Conservation (phyloP, 1,140 invertebrate species). For the Amphibalanus amphitrite region DNA sequence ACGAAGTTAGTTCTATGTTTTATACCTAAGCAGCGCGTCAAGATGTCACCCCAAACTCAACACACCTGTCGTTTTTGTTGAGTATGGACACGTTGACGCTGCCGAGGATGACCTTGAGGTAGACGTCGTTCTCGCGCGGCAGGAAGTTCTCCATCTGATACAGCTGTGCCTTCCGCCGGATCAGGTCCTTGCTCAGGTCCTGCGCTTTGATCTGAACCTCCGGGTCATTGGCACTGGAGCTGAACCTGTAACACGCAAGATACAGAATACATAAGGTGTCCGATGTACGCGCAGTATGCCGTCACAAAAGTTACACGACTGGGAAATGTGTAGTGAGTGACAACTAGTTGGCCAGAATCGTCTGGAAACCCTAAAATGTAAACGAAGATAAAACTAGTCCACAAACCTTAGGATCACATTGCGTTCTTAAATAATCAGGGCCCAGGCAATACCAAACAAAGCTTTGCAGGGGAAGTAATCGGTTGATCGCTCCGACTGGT, state of each 20-base stretch:
- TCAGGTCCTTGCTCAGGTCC: conserved; percentile 47
- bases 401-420: no score
- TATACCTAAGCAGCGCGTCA: not conserved
- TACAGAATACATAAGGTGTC: not conserved
- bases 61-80: conserved; percentile 88
- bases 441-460: not conserved
- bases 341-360: not conserved
- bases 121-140: conserved; percentile 69
- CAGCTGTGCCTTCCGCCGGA: conserved; percentile 55
- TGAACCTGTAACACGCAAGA: conserved; percentile 3
- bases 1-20: not conserved
- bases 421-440: no score
- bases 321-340: conserved; percentile 5
- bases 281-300: not conserved
- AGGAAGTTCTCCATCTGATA: conserved; percentile 69
- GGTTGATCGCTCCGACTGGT: no score
- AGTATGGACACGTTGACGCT: conserved; percentile 93
- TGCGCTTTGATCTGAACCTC: conserved; percentile 24
- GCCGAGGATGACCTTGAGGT: conserved; percentile 83
- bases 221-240: conserved; percentile 16
- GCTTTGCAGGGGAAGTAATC: not conserved
- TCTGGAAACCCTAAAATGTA: no score
- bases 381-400: no score
- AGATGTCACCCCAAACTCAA: conserved; percentile 15
- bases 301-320: not conserved